Percentiles rank a stretch among this genome's conserved stretches.
phyloP scores from a whole-genome alignment of 2,888 invertebrate species.

The Melitaea athalia region DNA sequence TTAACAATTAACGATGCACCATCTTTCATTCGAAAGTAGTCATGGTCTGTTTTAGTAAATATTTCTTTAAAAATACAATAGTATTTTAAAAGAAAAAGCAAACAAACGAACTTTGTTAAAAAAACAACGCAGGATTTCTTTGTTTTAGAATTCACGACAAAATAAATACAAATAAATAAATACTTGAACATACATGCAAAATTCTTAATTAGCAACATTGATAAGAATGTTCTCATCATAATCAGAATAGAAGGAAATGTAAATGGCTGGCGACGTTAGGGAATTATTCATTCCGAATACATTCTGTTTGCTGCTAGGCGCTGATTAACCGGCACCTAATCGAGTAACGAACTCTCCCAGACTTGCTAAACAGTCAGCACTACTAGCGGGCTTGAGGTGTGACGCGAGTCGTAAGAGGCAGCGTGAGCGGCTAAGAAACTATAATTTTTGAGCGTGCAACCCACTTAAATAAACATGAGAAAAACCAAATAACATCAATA shows the following conservation, averaged over 20 bases:
- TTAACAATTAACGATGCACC: too few species aligned
- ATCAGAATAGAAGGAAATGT: slow-evolving; percentile 62
- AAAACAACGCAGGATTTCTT: too few species aligned
- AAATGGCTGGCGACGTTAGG: slow-evolving; percentile 48
- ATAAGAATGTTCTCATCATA: slow-evolving; percentile 10
- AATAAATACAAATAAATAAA: background rate
- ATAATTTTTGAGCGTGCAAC: background rate
- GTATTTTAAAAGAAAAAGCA: too few species aligned
- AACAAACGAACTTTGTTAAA: too few species aligned
- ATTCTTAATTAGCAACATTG: background rate
- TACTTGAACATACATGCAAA: background rate
- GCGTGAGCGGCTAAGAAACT: slow-evolving; percentile 2
- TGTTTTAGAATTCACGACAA: background rate
- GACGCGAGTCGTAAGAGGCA: slow-evolving; percentile 24
- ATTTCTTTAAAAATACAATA: too few species aligned
- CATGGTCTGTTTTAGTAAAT: too few species aligned
- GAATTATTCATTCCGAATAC: slow-evolving; percentile 54
- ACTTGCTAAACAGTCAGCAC: slow-evolving; percentile 66
- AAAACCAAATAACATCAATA: too few species aligned
- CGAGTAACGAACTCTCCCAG: slow-evolving; percentile 75
- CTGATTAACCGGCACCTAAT: slow-evolving; percentile 75
- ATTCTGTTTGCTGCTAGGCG: slow-evolving; percentile 68
- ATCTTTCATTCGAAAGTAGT: too few species aligned
- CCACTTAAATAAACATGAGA: too few species aligned
- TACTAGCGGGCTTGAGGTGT: slow-evolving; percentile 46